Conservation (phyloP, 2,888 invertebrate species). For the Teinopalpus imperialis region DNA sequence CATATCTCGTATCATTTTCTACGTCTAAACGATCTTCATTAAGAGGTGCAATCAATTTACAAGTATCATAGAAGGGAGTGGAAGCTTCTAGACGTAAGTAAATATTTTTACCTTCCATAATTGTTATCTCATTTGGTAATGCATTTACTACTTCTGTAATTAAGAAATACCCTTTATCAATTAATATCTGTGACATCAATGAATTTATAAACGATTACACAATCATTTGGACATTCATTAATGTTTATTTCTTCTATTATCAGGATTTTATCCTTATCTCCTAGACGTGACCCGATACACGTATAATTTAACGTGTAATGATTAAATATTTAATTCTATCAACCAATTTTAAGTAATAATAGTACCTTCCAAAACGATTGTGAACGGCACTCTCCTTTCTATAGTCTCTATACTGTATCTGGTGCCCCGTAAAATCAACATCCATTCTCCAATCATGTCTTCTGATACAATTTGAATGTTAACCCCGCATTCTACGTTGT, state of each 20-base stretch:
- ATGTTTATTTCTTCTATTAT: slow-evolving; percentile 32
- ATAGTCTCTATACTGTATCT: slow-evolving; percentile 31
- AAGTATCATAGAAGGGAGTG: slow-evolving; percentile 44
- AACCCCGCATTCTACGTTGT: slow-evolving; percentile 47
- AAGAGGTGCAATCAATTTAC: slow-evolving; percentile 47
- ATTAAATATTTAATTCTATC: slow-evolving; percentile 31
- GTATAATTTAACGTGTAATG: slow-evolving; percentile 35
- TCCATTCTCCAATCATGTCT: slow-evolving; percentile 54
- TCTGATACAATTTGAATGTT: slow-evolving; percentile 40
- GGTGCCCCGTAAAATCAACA: slow-evolving; percentile 48
- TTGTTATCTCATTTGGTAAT: slow-evolving; percentile 36
- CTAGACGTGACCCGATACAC: slow-evolving; percentile 58
- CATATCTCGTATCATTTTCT: slow-evolving; percentile 37
- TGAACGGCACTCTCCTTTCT: slow-evolving; percentile 56
- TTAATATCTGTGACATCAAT: too few relatives aligned
- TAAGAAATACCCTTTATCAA: slow-evolving; percentile 24
- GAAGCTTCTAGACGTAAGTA: slow-evolving; percentile 47
- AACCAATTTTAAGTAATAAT: slow-evolving; percentile 22
- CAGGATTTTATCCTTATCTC: slow-evolving; percentile 46
- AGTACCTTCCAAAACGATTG: slow-evolving; percentile 61
- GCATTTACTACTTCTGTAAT: slow-evolving; percentile 51
- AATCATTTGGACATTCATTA: slow-evolving; percentile 10
- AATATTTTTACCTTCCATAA: slow-evolving; percentile 51
- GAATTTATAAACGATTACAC: too few relatives aligned
- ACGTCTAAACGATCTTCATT: slow-evolving; percentile 31